Evolutionary conservation across 2,797 vertebrate genomes (phyloP).

Genomic region (Chiloscyllium punctatum): DNA sequence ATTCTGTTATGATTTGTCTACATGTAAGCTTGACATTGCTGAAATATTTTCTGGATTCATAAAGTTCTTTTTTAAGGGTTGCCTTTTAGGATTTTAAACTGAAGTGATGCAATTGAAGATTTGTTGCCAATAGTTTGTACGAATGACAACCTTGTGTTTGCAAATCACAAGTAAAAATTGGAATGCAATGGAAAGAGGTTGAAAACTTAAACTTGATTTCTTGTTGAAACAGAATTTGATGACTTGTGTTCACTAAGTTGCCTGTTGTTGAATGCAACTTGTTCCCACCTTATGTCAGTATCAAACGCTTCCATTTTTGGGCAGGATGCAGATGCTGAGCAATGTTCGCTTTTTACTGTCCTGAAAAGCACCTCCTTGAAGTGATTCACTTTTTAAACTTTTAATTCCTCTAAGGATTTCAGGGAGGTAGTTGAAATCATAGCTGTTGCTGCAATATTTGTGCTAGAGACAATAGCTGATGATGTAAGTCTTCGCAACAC

Average conservation of each 20-base stretch:
- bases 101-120: neutral
- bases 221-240: neutral
- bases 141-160: neutral
- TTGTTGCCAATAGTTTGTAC: neutral
- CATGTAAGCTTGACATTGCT: neutral
- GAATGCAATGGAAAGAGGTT: neutral
- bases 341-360: neutral
- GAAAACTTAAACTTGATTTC: neutral
- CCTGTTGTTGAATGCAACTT: neutral
- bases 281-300: neutral
- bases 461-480: neutral
- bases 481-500: neutral
- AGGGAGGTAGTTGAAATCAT: no score
- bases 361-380: neutral
- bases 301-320: neutral
- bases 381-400: neutral
- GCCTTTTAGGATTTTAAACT: neutral
- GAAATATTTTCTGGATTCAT: neutral
- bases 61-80: neutral
- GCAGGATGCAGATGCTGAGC: neutral
- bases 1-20: neutral
- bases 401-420: neutral
- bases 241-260: neutral
- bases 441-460: neutral
- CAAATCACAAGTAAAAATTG: neutral